Percentiles rank a stretch among this genome's conserved stretches.
Conservation (phyloP, 2,797 vertebrate species). For the Novumbra hubbsi region DNA sequence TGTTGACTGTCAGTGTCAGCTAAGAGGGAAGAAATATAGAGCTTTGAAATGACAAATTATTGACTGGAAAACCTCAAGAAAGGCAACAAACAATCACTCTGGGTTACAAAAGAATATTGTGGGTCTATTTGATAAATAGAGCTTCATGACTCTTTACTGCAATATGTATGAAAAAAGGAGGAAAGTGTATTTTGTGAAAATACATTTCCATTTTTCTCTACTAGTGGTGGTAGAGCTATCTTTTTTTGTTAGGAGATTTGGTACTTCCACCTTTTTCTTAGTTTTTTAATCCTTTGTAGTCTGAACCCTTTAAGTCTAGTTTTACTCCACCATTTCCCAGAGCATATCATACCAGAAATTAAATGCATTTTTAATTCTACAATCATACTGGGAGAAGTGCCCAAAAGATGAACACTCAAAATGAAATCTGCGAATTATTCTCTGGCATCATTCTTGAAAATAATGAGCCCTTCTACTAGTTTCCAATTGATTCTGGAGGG, state of each 20-base stretch:
- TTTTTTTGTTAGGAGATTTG: not conserved
- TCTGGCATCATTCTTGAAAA: constrained; percentile 2
- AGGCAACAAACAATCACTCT: constrained; percentile 6
- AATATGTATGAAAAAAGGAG: not conserved
- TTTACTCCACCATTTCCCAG: not conserved
- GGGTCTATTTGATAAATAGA: not conserved
- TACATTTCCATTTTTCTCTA: not conserved
- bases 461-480: constrained; percentile 14
- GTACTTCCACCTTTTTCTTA: not conserved
- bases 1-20: constrained; percentile 58
- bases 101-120: not conserved
- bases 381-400: constrained; percentile 2
- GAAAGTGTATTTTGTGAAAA: not conserved
- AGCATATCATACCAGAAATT: not conserved
- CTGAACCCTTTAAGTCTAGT: not conserved
- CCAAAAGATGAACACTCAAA: constrained; percentile 7
- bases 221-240: not conserved
- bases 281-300: not conserved
- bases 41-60: constrained; percentile 26
- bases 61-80: constrained; percentile 12
- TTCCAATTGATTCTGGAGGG: constrained; percentile 13
- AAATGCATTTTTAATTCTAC: not conserved
- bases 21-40: constrained; percentile 4
- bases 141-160: not conserved
- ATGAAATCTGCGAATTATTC: constrained; percentile 4